Evolutionary conservation across 2,113 vertebrate species (phyloP), one percentile per base, ranked within the genome.

Genomic region (Haemorhous mexicanus): DNA sequence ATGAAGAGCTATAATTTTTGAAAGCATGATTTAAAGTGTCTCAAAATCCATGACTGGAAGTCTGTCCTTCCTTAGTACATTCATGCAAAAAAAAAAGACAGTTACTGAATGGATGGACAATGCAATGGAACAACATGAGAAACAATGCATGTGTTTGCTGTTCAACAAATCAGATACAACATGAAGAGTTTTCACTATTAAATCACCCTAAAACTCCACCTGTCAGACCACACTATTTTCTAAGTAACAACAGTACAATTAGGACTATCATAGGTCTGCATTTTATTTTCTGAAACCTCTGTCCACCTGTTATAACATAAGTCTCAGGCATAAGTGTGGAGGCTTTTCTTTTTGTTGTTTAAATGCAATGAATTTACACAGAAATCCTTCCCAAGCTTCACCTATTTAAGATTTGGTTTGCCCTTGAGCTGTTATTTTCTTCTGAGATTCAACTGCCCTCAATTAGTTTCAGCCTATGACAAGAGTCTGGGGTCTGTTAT

Each of bases 121-220:
- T 97, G 97, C 70, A 97, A 98, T 97, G 97, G 89, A 90, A 98
- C 75, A 92, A 66, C 70, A 95, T 93, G 92, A 94, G 85, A 93
- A 98, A 97, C 83, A 91, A 96, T 16, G 91, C 55, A 94, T 78
- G 89, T 76, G 81, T 46, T 91, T 73, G 96, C 85, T 97, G 74
- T 93, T 95, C 90, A 94, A 84, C 85, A 93, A 96, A 93, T 87
- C 91, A 97, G 95, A 43, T 94, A 96, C 72, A 80, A 95, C 76
- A 86, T 18, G 41, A 96, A 86, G 56, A 87, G 55, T 26, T 90
- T 72, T 84, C 41, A 64, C 77, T 85, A n/a, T 41, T 83, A 75
- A 74, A 69, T 76, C 37, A 91, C 10, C 63, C 75, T 90, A 33
- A 69, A 11, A 39, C 39, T 16, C 35, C 64, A 46, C 59, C 44